These are phyloP conservation scores for Spilarctia lutea DNA, from an alignment of 2,888 invertebrate species.

Conservation along the genomic window DNA sequence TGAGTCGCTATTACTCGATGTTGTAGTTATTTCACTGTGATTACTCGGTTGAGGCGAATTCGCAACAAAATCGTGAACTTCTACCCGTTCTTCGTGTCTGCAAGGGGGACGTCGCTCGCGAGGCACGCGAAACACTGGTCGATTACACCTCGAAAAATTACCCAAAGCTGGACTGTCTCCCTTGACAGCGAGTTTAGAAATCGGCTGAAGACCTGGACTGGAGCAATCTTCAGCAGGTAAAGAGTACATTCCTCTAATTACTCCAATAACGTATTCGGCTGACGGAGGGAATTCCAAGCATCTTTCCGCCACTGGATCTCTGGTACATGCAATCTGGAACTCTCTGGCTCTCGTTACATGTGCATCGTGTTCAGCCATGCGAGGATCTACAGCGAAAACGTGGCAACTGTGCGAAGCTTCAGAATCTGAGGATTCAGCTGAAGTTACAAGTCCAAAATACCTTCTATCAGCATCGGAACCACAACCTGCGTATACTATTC, in stretches of 20 bases:
- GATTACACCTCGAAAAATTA: conserved; percentile 73
- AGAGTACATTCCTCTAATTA: conserved; percentile 91
- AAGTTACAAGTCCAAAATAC: conserved; percentile 97
- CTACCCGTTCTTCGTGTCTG: conserved; percentile 71
- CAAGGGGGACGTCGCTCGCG: conserved; percentile 72
- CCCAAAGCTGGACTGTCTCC: conserved; percentile 79
- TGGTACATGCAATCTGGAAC: conserved; percentile 95
- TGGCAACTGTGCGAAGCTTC: conserved; percentile 95
- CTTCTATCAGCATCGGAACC: conserved; percentile 96
- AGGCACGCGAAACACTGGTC: conserved; percentile 71
- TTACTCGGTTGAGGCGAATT: conserved; percentile 95
- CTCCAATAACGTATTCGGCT: conserved; percentile 91
- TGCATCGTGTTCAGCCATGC: conserved; percentile 92
- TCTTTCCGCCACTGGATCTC: conserved; percentile 91
- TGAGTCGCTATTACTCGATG: conserved; percentile 97
- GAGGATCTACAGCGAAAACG: conserved; percentile 97
- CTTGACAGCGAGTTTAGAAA: conserved; percentile 79
- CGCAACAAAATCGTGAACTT: conserved; percentile 86
- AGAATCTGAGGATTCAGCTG: conserved; percentile 87
- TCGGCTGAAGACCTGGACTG: conserved; percentile 76
- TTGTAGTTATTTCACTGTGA: conserved; percentile 92
- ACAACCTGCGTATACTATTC: conserved; percentile 95
- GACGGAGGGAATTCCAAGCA: conserved; percentile 97
- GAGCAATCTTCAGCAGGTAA: conserved; percentile 81
- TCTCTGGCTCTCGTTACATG: conserved; percentile 93